A percentile compares a stretch with the other conserved stretches of the same genome.
phyloP scores from a whole-genome alignment of 2,888 invertebrate species.

The Ectobius pallidus region DNA sequence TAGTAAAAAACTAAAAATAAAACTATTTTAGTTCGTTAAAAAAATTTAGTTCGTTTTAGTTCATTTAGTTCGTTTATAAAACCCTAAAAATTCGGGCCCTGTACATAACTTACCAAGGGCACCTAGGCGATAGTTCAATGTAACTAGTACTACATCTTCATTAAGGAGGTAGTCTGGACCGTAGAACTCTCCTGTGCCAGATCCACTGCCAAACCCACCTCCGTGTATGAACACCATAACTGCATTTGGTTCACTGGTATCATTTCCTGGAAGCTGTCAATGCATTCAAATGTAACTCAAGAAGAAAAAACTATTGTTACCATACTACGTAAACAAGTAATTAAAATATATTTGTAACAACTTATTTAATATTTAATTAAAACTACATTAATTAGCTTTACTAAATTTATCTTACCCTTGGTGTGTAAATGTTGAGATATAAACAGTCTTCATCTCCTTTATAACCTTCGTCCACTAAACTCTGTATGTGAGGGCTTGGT shows the following conservation, averaged over 20 bases:
- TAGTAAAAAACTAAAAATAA: too few relatives aligned
- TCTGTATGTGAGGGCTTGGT: neutral
- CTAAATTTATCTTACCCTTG: conserved; percentile 14
- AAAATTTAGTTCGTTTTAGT: too few relatives aligned
- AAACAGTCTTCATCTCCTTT: conserved; percentile 55
- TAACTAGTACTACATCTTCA: conserved; percentile 48
- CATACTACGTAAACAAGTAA: too few relatives aligned
- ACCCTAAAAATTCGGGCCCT: too few relatives aligned
- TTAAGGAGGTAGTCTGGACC: conserved; percentile 48
- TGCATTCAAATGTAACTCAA: neutral
- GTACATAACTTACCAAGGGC: conserved; percentile 45
- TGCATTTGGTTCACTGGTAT: conserved; percentile 13
- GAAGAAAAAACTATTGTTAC: too few relatives aligned
- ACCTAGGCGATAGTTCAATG: conserved; percentile 49
- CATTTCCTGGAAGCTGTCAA: conserved; percentile 20
- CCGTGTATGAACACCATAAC: conserved; percentile 50
- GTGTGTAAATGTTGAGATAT: conserved; percentile 57
- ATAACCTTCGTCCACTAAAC: neutral
- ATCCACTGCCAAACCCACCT: conserved; percentile 47
- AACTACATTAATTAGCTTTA: too few relatives aligned
- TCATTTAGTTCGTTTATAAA: too few relatives aligned
- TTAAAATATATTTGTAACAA: too few relatives aligned
- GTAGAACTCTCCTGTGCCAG: conserved; percentile 43
- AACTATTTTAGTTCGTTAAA: too few relatives aligned
- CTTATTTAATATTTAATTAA: too few relatives aligned